These are phyloP conservation scores for Amblyornis subalaris DNA, from an alignment of 2,113 vertebrate species.

Conservation along the genomic window DNA sequence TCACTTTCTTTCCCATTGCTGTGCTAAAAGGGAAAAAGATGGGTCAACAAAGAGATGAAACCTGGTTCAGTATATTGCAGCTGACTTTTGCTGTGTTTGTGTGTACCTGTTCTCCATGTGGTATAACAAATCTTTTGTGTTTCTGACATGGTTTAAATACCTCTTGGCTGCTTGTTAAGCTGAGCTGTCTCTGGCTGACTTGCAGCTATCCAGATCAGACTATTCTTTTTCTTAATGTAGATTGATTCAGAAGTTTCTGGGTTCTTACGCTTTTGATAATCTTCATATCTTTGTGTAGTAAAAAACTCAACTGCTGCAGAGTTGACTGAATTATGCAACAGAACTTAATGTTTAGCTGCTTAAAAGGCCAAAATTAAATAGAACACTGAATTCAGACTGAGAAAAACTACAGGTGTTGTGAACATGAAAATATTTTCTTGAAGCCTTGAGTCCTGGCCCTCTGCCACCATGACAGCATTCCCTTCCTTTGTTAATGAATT, in stretches of 20 bases:
- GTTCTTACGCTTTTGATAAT: not conserved
- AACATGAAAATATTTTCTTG: not conserved
- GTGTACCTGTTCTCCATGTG: not conserved
- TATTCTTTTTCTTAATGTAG: not conserved
- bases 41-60: not conserved
- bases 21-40: not conserved
- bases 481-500: not conserved
- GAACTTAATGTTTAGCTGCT: not conserved
- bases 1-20: not conserved
- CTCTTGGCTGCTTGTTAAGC: not conserved
- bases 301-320: not conserved
- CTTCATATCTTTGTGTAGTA: not conserved
- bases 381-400: not conserved
- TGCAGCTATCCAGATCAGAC: not conserved
- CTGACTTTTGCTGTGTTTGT: not conserved
- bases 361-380: not conserved
- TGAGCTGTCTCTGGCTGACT: not conserved
- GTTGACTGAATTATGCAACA: not conserved
- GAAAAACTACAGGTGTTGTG: not conserved
- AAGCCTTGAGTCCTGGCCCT: not conserved
- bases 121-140: not conserved
- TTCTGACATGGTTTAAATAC: not conserved
- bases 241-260: not conserved
- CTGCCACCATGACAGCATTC: not conserved
- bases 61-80: not conserved